Percentiles rank a stretch among this genome's conserved stretches.
phyloP scores from a whole-genome alignment of 2,888 invertebrate species.

The Drosophila neonasuta region DNA sequence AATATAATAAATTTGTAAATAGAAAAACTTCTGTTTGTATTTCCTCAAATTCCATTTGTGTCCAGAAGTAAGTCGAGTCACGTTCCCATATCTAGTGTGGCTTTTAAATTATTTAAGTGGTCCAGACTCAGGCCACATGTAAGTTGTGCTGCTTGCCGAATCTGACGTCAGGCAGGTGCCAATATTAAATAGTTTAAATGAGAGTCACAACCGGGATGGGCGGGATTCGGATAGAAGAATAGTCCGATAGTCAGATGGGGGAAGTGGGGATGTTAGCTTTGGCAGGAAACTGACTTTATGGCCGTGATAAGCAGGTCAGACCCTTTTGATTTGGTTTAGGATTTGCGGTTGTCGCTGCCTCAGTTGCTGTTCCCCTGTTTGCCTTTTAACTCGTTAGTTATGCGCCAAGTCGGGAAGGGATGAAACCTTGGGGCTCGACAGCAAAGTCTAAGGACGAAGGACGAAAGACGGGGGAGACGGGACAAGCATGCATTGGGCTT shows the following conservation, averaged over 20 bases:
- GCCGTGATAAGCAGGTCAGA: slow-evolving; percentile 74
- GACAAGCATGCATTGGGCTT: slow-evolving; percentile 45
- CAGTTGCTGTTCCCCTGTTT: slow-evolving; percentile 43
- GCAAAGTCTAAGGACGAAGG: neutral
- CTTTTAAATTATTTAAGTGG: slow-evolving; percentile 66
- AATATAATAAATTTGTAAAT: neutral
- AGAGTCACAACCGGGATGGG: slow-evolving; percentile 32
- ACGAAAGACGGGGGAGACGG: neutral
- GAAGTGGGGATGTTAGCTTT: slow-evolving; percentile 9
- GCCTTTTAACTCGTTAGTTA: slow-evolving; percentile 75
- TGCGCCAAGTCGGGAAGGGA: slow-evolving; percentile 49
- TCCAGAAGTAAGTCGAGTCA: slow-evolving; percentile 17
- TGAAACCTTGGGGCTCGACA: slow-evolving; percentile 19
- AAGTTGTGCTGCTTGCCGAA: slow-evolving; percentile 5
- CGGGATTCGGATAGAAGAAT: neutral
- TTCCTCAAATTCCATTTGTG: neutral
- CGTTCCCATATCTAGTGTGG: slow-evolving; percentile 28
- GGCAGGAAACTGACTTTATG: slow-evolving; percentile 66
- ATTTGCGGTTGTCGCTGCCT: slow-evolving; percentile 69
- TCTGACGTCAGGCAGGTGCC: slow-evolving; percentile 60
- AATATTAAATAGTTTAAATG: slow-evolving; percentile 74
- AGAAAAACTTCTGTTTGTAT: neutral
- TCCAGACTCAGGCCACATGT: slow-evolving; percentile 25
- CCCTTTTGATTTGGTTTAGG: slow-evolving; percentile 76
- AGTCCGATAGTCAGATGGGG: neutral